A percentile compares a stretch with the other conserved stretches of the same genome.
phyloP scores from a whole-genome alignment of 2,797 vertebrate genomes.

The Phataginus tricuspis region DNA sequence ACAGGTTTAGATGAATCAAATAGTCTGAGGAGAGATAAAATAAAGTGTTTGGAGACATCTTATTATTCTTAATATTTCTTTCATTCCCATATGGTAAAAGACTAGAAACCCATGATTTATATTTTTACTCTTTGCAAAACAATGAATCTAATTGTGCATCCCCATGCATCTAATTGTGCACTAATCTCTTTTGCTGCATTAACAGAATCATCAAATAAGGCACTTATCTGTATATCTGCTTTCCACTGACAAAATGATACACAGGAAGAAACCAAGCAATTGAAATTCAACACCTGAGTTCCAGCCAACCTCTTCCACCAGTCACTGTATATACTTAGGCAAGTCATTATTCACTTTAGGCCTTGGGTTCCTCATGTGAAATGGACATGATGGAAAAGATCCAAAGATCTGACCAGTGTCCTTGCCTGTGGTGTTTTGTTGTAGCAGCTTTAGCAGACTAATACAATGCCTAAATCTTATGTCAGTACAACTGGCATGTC shows the following conservation, averaged over 20 bases:
- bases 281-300: neutral
- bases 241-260: neutral
- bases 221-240: neutral
- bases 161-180: neutral
- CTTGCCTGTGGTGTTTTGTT: neutral
- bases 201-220: neutral
- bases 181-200: constrained; percentile 18
- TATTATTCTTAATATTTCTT: constrained; percentile 31
- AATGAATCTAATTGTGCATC: constrained; percentile 30
- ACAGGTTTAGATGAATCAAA: neutral
- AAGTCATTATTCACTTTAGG: neutral
- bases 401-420: neutral
- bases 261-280: neutral
- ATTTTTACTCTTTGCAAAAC: constrained; percentile 33
- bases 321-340: neutral
- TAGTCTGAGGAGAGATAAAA: neutral
- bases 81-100: neutral
- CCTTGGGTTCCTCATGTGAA: neutral
- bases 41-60: neutral
- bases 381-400: neutral
- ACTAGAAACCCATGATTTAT: constrained; percentile 15
- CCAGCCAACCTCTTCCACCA: neutral
- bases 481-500: neutral
- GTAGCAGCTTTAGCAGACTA: neutral
- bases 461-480: neutral